Percentiles rank a stretch among this genome's conserved stretches.
Evolutionary conservation across 2,888 invertebrate genomes (phyloP).

Genomic region (Agriotes lineatus): DNA sequence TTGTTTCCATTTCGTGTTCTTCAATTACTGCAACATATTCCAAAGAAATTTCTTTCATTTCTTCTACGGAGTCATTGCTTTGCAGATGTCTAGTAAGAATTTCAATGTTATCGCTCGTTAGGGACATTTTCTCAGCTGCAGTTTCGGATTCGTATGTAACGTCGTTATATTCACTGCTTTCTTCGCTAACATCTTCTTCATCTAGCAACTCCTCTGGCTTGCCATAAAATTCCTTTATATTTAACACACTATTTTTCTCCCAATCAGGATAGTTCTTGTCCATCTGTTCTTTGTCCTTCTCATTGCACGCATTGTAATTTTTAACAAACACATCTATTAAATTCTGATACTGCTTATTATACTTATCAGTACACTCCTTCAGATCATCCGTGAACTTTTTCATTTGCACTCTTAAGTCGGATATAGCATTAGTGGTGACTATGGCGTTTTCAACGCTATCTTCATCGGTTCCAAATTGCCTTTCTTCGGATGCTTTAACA

Average conservation of each 20-base stretch:
- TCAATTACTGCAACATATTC: no score
- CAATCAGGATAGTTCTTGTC: neutral
- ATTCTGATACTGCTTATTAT: constrained; percentile 48
- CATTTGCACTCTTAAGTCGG: constrained; percentile 50
- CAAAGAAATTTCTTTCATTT: no score
- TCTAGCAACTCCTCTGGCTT: no score
- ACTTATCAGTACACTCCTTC: constrained; percentile 47
- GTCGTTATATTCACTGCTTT: neutral
- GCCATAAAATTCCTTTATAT: neutral
- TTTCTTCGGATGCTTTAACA: neutral
- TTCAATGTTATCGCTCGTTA: no score
- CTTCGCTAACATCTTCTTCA: neutral
- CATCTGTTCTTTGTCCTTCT: neutral
- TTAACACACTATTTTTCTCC: neutral
- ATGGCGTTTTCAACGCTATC: constrained; percentile 43
- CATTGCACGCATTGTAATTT: constrained; percentile 47
- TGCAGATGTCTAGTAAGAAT: no score
- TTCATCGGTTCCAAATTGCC: neutral
- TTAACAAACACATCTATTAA: constrained; percentile 57
- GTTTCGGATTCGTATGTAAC: neutral
- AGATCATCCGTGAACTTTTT: constrained; percentile 47
- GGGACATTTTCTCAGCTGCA: no score
- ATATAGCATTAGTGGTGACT: constrained; percentile 51
- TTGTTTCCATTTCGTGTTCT: no score
- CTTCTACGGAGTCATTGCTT: no score